These are phyloP conservation scores for Trichonephila clavata DNA, from an alignment of 1,140 invertebrate genomes.

Conservation along the genomic window DNA sequence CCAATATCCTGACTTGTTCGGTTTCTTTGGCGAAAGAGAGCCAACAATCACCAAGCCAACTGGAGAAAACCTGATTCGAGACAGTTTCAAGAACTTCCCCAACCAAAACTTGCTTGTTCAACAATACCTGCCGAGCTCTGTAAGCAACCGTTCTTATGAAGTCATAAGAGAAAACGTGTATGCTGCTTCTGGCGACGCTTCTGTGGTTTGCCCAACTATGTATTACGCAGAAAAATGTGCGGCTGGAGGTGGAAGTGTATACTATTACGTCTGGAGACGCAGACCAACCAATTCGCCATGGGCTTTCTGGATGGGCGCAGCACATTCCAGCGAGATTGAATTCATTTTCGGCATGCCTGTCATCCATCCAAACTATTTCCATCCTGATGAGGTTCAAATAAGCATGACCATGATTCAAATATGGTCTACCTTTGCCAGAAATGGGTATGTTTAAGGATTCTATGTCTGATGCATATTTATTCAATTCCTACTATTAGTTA, in stretches of 20 bases:
- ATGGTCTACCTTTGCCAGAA: slow-evolving; percentile 75
- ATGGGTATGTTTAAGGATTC: slow-evolving; percentile 50
- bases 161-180: background rate
- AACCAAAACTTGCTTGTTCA: background rate
- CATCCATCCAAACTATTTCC: slow-evolving; percentile 48
- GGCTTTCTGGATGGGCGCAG: slow-evolving; percentile 71
- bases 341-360: slow-evolving; percentile 77
- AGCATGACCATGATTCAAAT: slow-evolving; percentile 68
- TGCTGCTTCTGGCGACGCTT: background rate
- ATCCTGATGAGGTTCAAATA: slow-evolving; percentile 40
- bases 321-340: slow-evolving; percentile 75
- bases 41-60: background rate
- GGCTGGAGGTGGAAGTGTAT: slow-evolving; percentile 32
- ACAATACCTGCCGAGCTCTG: background rate
- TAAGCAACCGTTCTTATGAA: background rate
- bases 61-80: background rate
- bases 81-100: background rate
- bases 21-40: background rate
- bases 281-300: slow-evolving; percentile 45
- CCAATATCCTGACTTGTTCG: background rate
- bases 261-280: slow-evolving; percentile 76
- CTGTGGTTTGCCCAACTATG: background rate
- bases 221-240: slow-evolving; percentile 22
- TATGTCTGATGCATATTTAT: no score
- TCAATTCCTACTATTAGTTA: no score